Conservation (phyloP, 2,113 vertebrate genomes). For the Rhizomys pruinosus region DNA sequence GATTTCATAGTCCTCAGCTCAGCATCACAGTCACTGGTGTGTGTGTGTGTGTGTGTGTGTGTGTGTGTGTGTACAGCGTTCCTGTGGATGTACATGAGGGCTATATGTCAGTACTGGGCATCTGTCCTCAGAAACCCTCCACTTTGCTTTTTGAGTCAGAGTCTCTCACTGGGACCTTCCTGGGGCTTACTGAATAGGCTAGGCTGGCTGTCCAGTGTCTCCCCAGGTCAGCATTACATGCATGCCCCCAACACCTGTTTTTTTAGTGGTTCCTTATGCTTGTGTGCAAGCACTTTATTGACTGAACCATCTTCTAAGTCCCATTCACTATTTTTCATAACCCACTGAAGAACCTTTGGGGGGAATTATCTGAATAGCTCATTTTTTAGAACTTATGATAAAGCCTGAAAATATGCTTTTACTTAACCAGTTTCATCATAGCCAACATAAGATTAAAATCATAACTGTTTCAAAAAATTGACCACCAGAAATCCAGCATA, state of each 20-base stretch:
- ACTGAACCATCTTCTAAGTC: neutral
- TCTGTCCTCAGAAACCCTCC: no score
- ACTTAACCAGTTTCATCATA: neutral
- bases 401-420: neutral
- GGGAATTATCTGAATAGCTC: neutral
- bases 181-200: neutral
- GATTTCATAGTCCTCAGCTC: neutral
- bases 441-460: conserved; percentile 32
- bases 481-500: no score
- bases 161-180: neutral
- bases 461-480: neutral
- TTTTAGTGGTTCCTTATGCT: neutral
- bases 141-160: neutral
- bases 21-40: neutral
- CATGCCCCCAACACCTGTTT: neutral
- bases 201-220: neutral
- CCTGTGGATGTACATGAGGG: neutral
- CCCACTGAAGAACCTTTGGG: neutral
- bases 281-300: neutral
- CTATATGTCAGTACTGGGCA: neutral
- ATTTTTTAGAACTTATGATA: conserved; percentile 19
- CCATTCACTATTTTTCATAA: neutral
- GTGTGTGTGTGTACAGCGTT: no score
- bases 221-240: neutral
- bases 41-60: neutral